Evolutionary conservation across 2,888 invertebrate genomes (phyloP).

Genomic region (Nymphalis c-album): DNA sequence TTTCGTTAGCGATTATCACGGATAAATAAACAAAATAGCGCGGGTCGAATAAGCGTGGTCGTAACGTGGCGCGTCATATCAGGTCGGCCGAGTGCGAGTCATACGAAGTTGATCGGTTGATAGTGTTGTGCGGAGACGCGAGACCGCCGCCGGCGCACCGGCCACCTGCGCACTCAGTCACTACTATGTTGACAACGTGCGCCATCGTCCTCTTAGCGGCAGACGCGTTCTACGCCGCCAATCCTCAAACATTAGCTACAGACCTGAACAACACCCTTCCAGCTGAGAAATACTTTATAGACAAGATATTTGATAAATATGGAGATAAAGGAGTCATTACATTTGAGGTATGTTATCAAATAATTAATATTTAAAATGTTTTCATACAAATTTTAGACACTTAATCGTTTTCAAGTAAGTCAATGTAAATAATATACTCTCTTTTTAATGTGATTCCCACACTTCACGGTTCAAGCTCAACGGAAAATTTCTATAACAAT

Average conservation of each 20-base stretch:
- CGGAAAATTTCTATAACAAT: constrained; percentile 49
- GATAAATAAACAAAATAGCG: constrained; percentile 69
- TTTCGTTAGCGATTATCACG: constrained; percentile 52
- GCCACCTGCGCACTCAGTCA: constrained; percentile 53
- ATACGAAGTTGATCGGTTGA: constrained; percentile 58
- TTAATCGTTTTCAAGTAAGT: too few species aligned
- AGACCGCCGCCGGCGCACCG: constrained; percentile 47
- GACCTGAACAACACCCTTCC: constrained; percentile 57
- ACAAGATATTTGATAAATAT: constrained; percentile 81
- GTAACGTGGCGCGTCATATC: constrained; percentile 56
- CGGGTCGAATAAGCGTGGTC: constrained; percentile 51
- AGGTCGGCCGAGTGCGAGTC: constrained; percentile 54
- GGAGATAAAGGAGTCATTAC: constrained; percentile 80
- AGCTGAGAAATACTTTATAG: constrained; percentile 75
- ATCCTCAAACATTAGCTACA: constrained; percentile 30
- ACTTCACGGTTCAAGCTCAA: constrained; percentile 41
- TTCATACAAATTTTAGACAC: background rate
- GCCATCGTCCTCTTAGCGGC: constrained; percentile 61
- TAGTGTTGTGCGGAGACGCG: constrained; percentile 63
- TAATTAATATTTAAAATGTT: constrained; percentile 10
- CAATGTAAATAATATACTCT: background rate
- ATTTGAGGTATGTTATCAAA: constrained; percentile 71
- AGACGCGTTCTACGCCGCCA: constrained; percentile 45
- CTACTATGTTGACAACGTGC: constrained; percentile 64
- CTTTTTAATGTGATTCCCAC: constrained; percentile 32